These are phyloP conservation scores for Brachypteracias leptosomus DNA, from an alignment of 2,113 vertebrate species.

Conservation along the genomic window DNA sequence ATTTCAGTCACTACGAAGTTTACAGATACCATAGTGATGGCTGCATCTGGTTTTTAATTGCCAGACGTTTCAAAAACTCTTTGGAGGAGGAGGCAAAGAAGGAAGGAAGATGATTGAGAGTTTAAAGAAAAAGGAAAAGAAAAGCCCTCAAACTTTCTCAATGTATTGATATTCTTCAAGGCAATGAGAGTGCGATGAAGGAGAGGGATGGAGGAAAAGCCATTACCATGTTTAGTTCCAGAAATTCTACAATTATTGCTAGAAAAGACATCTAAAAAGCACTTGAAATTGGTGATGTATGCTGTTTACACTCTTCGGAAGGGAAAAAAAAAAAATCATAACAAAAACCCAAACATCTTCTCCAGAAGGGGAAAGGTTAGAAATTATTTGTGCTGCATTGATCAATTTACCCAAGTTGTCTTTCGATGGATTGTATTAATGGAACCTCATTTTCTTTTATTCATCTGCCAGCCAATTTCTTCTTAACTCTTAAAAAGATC, in stretches of 20 bases:
- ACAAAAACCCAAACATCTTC: slow-evolving; percentile 62
- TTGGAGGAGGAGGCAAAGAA: neutral
- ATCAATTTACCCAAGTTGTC: slow-evolving; percentile 82
- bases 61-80: neutral
- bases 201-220: neutral
- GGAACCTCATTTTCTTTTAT: slow-evolving; percentile 84
- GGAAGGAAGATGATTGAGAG: neutral
- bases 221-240: slow-evolving; percentile 55
- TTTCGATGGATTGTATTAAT: slow-evolving; percentile 81
- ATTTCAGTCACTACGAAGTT: neutral
- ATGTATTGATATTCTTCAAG: slow-evolving; percentile 46
- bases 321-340: neutral
- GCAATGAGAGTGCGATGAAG: neutral
- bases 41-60: neutral
- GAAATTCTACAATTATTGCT: slow-evolving; percentile 72
- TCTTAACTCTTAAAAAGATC: slow-evolving; percentile 80
- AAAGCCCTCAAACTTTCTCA: slow-evolving; percentile 13
- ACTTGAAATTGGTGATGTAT: slow-evolving; percentile 71
- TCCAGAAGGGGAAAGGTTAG: slow-evolving; percentile 78
- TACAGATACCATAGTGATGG: neutral
- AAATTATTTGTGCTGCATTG: slow-evolving; percentile 79
- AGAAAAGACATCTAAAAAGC: slow-evolving; percentile 71
- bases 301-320: slow-evolving; percentile 64
- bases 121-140: neutral
- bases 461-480: slow-evolving; percentile 76